Evolutionary conservation across 2,113 vertebrate genomes (phyloP).

Genomic region (Pantherophis guttatus): DNA sequence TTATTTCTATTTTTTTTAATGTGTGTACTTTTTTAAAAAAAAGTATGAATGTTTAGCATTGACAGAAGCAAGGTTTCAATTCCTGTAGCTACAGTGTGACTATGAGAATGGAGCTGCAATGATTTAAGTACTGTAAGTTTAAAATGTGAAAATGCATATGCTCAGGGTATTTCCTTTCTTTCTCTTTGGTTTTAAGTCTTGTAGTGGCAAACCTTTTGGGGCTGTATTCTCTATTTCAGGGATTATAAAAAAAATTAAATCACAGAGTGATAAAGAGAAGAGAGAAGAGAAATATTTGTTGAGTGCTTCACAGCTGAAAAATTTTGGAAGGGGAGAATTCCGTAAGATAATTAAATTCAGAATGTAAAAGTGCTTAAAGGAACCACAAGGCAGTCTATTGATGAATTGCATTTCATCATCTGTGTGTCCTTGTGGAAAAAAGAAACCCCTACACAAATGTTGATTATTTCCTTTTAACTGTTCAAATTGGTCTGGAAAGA

Average conservation of each 20-base stretch:
- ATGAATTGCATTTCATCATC: neutral
- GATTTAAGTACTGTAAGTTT: neutral
- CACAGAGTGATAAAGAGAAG: neutral
- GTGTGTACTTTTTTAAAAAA: neutral
- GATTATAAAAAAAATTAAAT: neutral
- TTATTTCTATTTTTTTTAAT: neutral
- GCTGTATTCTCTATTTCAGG: neutral
- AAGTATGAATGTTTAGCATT: neutral
- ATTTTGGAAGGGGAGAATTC: neutral
- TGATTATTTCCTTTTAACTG: conserved; percentile 66
- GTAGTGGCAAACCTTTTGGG: neutral
- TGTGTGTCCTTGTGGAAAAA: conserved; percentile 34
- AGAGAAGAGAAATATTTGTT: neutral
- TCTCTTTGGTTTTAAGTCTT: neutral
- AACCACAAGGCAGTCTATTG: neutral
- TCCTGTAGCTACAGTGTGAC: neutral
- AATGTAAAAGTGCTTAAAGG: neutral
- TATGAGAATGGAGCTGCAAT: neutral
- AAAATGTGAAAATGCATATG: neutral
- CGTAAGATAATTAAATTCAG: neutral
- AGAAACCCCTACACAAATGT: conserved; percentile 45
- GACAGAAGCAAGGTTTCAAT: neutral
- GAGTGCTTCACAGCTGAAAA: neutral
- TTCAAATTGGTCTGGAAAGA: conserved; percentile 61
- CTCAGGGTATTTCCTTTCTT: neutral